Percentiles rank a stretch among this genome's conserved stretches.
Conservation (phyloP, 2,888 invertebrate species). For the Gymnoscelis rufifasciata region DNA sequence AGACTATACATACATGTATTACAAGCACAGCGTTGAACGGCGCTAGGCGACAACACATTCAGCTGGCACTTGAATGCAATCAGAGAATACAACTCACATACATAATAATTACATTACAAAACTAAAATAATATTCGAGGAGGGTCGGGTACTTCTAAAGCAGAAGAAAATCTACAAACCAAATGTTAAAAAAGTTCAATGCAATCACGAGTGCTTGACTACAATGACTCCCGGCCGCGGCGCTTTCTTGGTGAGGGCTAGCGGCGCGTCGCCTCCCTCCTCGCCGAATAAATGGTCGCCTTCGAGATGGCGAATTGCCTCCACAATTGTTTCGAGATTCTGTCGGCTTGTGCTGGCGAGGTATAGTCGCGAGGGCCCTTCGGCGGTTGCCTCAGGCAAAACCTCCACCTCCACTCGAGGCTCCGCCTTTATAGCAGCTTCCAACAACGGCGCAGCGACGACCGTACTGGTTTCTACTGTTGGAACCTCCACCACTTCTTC, state of each 20-base stretch:
- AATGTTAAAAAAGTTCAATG: constrained; percentile 48
- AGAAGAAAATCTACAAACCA: constrained; percentile 48
- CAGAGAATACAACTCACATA: constrained; percentile 69
- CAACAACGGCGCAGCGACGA: constrained; percentile 84
- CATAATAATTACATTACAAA: constrained; percentile 74
- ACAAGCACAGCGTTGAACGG: constrained; percentile 68
- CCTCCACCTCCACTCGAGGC: constrained; percentile 88
- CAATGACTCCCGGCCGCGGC: constrained; percentile 93
- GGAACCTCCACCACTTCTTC: constrained; percentile 50
- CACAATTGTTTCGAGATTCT: constrained; percentile 98
- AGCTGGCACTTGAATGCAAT: constrained; percentile 52
- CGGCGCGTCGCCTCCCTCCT: constrained; percentile 81
- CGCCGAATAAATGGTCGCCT: constrained; percentile 95
- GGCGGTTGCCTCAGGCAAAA: constrained; percentile 77
- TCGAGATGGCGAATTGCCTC: constrained; percentile 99
- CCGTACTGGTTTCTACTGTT: constrained; percentile 34
- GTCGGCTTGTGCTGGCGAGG: constrained; percentile 85
- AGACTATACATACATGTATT: constrained; percentile 50
- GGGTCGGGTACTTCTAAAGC: constrained; percentile 61
- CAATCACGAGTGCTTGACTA: constrained; percentile 91
- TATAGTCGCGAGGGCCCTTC: constrained; percentile 65
- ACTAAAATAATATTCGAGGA: constrained; percentile 75
- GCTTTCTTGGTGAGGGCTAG: constrained; percentile 79
- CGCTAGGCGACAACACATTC: constrained; percentile 53
- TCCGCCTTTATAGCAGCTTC: constrained; percentile 93